Percentiles rank a stretch among this genome's conserved stretches.
Conservation (phyloP, 2,888 invertebrate species). For the Aphodius sticticus region DNA sequence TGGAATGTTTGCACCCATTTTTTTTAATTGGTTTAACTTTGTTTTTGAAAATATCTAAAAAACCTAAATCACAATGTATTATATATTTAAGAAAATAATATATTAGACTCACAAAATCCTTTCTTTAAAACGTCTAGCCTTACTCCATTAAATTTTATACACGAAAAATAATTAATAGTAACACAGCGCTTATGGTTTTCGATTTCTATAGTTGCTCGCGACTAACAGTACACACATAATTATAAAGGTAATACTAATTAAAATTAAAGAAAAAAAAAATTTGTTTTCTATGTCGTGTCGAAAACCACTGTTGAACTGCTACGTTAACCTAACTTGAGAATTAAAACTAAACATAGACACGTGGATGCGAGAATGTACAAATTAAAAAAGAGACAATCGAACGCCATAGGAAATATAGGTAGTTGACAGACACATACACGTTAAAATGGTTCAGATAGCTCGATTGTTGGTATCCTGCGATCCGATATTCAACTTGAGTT, state of each 20-base stretch:
- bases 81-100: neutral
- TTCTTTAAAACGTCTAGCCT: conserved; percentile 14
- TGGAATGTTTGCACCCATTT: conserved; percentile 15
- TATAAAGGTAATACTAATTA: neutral
- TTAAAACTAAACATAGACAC: conserved; percentile 19
- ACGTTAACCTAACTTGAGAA: neutral
- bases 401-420: neutral
- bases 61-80: conserved; percentile 9
- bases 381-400: conserved; percentile 15
- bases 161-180: conserved; percentile 22
- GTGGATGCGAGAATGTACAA: conserved; percentile 11
- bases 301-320: conserved; percentile 10
- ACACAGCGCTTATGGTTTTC: conserved; percentile 23
- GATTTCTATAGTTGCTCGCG: neutral
- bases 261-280: neutral
- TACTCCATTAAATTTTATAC: neutral
- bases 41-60: neutral
- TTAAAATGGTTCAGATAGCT: conserved; percentile 34
- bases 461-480: conserved; percentile 31
- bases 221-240: neutral
- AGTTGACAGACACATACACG: conserved; percentile 12
- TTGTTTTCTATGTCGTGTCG: neutral
- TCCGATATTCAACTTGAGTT: conserved; percentile 66
- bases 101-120: conserved; percentile 21
- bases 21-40: neutral